These are phyloP conservation scores for Lamproptera curius DNA, from an alignment of 2,888 invertebrate species.

Conservation along the genomic window DNA sequence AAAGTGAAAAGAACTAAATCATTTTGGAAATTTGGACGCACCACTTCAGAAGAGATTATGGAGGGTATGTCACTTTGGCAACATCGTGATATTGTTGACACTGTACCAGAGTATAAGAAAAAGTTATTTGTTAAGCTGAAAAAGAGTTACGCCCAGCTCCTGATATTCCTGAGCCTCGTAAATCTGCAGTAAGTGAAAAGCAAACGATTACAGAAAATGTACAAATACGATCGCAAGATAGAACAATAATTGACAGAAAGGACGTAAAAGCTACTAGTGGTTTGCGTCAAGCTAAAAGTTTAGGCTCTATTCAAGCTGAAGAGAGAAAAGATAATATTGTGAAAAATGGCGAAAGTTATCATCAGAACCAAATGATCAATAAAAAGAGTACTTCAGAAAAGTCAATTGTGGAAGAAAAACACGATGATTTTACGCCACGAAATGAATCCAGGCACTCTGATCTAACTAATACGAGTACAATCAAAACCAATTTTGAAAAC, in stretches of 20 bases:
- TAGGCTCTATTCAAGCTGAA: conserved; percentile 68
- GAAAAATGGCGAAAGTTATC: conserved; percentile 46
- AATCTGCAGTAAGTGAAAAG: conserved; percentile 49
- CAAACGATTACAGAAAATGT: conserved; percentile 42
- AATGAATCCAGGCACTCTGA: conserved; percentile 71
- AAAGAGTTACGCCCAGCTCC: conserved; percentile 66
- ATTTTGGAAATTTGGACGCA: conserved; percentile 90
- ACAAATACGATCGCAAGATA: conserved; percentile 52
- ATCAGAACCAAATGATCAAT: conserved; percentile 54
- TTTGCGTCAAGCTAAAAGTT: conserved; percentile 69
- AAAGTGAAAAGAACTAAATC: conserved; percentile 89
- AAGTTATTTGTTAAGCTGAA: conserved; percentile 67
- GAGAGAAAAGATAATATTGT: conserved; percentile 52
- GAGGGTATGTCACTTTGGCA: conserved; percentile 94
- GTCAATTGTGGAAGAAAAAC: conserved; percentile 63
- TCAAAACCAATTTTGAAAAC: conserved; percentile 79
- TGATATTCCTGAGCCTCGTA: conserved; percentile 55
- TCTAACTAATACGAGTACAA: conserved; percentile 70
- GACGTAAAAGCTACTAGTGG: conserved; percentile 61
- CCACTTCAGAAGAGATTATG: conserved; percentile 84
- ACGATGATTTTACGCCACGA: conserved; percentile 57
- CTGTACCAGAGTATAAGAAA: conserved; percentile 76
- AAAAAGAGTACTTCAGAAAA: conserved; percentile 70
- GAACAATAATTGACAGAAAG: conserved; percentile 61
- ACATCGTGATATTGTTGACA: conserved; percentile 89